Evolutionary conservation across 53 echinoderm and acorn worm genomes (phyloP).

Genomic region (Temnopleurus reevesii): DNA sequence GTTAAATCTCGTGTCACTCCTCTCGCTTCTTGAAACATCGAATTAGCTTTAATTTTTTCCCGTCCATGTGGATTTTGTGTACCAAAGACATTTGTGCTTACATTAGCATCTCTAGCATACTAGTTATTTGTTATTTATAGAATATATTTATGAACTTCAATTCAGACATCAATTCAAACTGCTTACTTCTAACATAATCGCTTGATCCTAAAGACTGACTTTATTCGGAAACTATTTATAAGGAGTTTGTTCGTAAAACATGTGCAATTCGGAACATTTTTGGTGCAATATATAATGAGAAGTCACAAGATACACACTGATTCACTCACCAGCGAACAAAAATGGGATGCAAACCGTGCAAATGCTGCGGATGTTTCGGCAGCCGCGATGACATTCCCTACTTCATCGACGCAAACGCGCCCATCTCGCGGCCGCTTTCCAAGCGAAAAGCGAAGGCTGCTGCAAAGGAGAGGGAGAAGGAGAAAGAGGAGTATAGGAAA

Average conservation of each 20-base stretch:
- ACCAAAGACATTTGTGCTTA: not conserved
- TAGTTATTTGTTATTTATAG: not conserved
- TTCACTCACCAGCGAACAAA: not conserved
- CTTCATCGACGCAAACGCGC: conserved; percentile 73
- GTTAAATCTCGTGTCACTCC: not conserved
- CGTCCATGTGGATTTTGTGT: not conserved
- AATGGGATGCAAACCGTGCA: conserved; percentile 64
- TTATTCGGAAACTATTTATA: not conserved
- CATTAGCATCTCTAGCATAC: not conserved
- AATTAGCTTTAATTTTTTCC: not conserved
- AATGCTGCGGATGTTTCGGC: conserved; percentile 82
- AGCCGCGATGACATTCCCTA: conserved; percentile 85
- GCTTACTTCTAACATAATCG: not conserved
- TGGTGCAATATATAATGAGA: conserved; percentile 31
- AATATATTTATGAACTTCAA: not conserved
- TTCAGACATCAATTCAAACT: not conserved
- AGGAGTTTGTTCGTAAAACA: not conserved
- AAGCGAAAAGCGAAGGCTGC: conserved; percentile 38
- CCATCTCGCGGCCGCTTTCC: conserved; percentile 61
- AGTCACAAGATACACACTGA: not conserved
- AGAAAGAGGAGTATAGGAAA: conserved; percentile 45
- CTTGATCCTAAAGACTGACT: too few species aligned
- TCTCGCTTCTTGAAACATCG: not conserved
- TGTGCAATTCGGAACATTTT: conserved; percentile 3
- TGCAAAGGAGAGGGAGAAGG: conserved; percentile 46